Conservation (phyloP, 2,797 vertebrate genomes). For the Scyliorhinus canicula region DNA sequence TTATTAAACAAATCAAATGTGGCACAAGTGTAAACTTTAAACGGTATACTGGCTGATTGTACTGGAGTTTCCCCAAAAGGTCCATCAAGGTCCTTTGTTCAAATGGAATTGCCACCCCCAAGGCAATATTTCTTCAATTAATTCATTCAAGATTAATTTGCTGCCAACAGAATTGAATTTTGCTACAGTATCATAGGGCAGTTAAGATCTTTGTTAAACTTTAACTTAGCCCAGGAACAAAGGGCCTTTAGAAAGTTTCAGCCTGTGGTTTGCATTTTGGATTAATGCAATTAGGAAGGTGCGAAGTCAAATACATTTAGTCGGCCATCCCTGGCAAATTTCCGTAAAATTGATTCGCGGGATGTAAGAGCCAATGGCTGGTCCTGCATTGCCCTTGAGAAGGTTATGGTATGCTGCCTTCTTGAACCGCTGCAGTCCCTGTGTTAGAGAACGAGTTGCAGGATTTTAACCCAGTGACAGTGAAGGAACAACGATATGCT, state of each 20-base stretch:
- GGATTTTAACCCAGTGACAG: too few species aligned
- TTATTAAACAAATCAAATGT: constrained; percentile 3
- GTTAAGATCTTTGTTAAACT: not conserved
- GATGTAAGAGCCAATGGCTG: too few species aligned
- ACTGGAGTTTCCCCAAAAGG: not conserved
- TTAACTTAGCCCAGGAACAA: not conserved
- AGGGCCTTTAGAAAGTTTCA: not conserved
- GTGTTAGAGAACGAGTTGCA: too few species aligned
- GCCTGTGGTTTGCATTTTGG: not conserved
- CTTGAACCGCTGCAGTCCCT: too few species aligned
- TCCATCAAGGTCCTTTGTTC: not conserved
- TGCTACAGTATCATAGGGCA: not conserved
- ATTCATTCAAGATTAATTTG: constrained; percentile 22
- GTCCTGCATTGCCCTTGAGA: too few species aligned
- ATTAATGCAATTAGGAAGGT: not conserved
- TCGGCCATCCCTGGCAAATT: too few species aligned
- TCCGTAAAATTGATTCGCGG: too few species aligned
- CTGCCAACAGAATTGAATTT: not conserved
- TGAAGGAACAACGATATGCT: too few species aligned
- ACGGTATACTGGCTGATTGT: not conserved
- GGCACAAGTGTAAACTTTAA: not conserved
- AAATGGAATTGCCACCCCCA: accelerated
- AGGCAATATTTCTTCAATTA: not conserved
- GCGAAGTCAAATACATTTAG: not conserved
- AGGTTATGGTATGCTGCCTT: too few species aligned